Evolutionary conservation across 2,113 vertebrate genomes (phyloP).

Genomic region (Perognathus longimembris): DNA sequence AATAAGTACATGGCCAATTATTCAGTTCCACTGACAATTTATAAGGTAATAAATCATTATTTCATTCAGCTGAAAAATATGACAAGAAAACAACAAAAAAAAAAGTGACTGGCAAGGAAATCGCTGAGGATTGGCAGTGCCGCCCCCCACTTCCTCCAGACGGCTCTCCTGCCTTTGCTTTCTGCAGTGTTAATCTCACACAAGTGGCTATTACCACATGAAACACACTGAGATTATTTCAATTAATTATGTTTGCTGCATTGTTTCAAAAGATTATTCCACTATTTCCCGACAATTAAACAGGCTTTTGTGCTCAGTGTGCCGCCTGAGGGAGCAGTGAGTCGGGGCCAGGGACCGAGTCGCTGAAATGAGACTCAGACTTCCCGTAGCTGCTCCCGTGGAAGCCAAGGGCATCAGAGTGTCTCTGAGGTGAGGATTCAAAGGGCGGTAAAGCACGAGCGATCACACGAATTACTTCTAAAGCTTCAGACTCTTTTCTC

Average conservation of each 20-base stretch:
- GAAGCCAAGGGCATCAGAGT: neutral
- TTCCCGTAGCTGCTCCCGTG: neutral
- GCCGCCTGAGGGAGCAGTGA: neutral
- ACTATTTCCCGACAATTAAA: conserved; percentile 70
- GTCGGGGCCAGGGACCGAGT: neutral
- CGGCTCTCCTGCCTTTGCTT: neutral
- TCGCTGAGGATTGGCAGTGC: neutral
- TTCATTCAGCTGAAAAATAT: neutral
- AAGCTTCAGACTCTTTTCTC: neutral
- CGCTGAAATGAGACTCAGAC: neutral
- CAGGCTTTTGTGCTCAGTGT: conserved; percentile 14
- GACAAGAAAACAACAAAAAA: neutral
- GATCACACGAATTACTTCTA: neutral
- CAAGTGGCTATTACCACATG: conserved; percentile 69
- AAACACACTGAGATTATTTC: conserved; percentile 66
- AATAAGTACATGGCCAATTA: neutral
- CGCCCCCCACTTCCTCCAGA: neutral
- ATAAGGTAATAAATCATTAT: neutral
- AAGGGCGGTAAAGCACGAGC: neutral
- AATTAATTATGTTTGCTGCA: conserved; percentile 75
- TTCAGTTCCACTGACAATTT: neutral
- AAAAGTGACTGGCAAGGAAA: neutral
- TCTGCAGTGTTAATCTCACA: conserved; percentile 41
- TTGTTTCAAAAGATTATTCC: conserved; percentile 71
- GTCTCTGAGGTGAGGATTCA: neutral